A percentile compares a stretch with the other conserved stretches of the same genome.
phyloP scores from a whole-genome alignment of 1,140 invertebrate genomes.

The Asobara japonica region DNA sequence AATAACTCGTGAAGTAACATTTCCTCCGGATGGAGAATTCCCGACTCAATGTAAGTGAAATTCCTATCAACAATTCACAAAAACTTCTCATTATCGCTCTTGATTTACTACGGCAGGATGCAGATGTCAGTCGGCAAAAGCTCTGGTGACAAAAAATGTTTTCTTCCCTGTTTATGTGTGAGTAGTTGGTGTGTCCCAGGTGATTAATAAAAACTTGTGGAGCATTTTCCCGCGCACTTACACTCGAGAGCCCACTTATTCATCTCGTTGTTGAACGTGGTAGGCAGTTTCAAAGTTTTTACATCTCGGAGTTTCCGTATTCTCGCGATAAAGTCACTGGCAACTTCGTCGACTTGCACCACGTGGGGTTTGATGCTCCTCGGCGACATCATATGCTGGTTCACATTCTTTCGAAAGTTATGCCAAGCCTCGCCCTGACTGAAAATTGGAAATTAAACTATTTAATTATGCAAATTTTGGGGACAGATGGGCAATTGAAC shows the following conservation, averaged over 20 bases:
- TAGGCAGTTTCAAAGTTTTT: constrained; percentile 66
- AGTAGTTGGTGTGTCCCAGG: not conserved
- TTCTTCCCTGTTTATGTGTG: not conserved
- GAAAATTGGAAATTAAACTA: constrained; percentile 15
- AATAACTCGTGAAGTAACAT: too few relatives aligned
- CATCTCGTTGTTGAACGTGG: constrained; percentile 71
- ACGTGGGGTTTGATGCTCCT: constrained; percentile 65
- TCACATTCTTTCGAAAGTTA: constrained; percentile 66
- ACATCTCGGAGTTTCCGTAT: constrained; percentile 67
- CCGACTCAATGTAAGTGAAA: not conserved
- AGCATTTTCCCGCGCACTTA: constrained; percentile 47
- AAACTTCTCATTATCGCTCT: not conserved
- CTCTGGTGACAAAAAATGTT: constrained; percentile 1
- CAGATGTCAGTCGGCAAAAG: not conserved
- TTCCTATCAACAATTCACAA: too few relatives aligned
- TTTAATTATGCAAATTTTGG: not conserved
- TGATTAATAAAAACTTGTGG: constrained; percentile 30
- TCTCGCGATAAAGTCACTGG: constrained; percentile 65
- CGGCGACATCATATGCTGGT: constrained; percentile 69
- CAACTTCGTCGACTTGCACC: constrained; percentile 63
- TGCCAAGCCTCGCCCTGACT: constrained; percentile 70
- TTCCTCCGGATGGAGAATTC: too few relatives aligned
- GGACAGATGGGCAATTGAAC: not conserved
- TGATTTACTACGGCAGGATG: constrained; percentile 6
- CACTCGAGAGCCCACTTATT: constrained; percentile 77